Evolutionary conservation across 2,797 vertebrate genomes (phyloP), one percentile per base, ranked within the genome.

Genomic region (Xyrichtys novacula): DNA sequence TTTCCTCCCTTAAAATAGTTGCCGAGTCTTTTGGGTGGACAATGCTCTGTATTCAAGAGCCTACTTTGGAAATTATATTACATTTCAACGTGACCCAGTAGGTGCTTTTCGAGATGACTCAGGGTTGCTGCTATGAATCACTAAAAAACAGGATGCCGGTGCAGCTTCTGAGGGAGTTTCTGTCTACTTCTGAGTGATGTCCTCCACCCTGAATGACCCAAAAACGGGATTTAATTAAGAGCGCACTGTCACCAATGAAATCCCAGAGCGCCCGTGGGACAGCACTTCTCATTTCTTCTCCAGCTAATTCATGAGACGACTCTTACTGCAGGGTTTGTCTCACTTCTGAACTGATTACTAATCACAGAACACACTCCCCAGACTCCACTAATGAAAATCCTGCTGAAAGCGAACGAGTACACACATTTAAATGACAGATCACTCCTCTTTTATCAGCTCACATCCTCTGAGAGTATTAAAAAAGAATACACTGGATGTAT

Each of bases 181-280:
- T 14, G 47, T 68, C 70, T 55, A 22, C 42, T 17, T 25, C 42
- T 34, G 57, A 78, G 66, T 57, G 54, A 68, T 54, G 78, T 54
- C 34, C 77, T 79, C 73, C 73, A 55, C 71, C 75, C 66, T 53
- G 23, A 29, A 46, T 69, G 65, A 85, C 76, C 76, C 61, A 55
- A 40, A 77, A 81, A 67, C 67, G 44, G 5, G 12, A 32, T 67
- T 56, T 79, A 77, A 86, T 83, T 69, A 78, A 84, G 56, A 78
- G 68, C 44, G 53, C 20, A 53, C 66, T 53, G 68, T 81, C 81
- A 70, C 58, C 48, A 36, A 1, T 48, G 29, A 69, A 78, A 52
- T 70, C 65, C 70, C 71, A 46, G 19, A 52, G 40, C 25, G 58
- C 70, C 72, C 52, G 48, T 43, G 40, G 65, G 49, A 54, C 63